Conservation (phyloP, 2,113 vertebrate species). For the Dicrurus megarhynchus region DNA sequence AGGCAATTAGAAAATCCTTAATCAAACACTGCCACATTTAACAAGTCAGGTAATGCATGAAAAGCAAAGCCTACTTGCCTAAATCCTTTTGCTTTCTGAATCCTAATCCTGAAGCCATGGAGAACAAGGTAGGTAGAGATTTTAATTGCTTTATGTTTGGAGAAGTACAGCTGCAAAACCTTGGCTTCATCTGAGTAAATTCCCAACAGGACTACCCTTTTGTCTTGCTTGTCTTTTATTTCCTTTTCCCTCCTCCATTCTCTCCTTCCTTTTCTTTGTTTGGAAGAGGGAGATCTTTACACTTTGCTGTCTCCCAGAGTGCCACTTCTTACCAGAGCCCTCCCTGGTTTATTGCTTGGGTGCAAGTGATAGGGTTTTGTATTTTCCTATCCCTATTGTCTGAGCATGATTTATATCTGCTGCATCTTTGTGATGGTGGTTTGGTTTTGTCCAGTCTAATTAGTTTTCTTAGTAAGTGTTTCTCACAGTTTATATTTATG, state of each 20-base stretch:
- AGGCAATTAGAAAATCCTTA: conserved; percentile 39
- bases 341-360: neutral
- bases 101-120: neutral
- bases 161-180: neutral
- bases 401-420: neutral
- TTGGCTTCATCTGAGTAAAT: neutral
- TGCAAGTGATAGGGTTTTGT: neutral
- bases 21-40: neutral
- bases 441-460: neutral
- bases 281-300: neutral
- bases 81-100: neutral
- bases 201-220: neutral
- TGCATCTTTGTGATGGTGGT: neutral
- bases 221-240: neutral
- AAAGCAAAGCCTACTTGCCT: neutral
- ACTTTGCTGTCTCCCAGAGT: neutral
- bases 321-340: neutral
- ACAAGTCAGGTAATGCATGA: neutral
- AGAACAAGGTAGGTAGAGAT: neutral
- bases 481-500: neutral
- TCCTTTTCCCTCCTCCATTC: neutral
- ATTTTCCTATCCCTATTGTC: neutral
- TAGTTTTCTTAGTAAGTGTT: neutral
- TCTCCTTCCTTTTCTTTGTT: conserved; percentile 1
- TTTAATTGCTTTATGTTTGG: neutral